A percentile compares a stretch with the other conserved stretches of the same genome.
Conservation (phyloP, 2,113 vertebrate species). For the Seriola rivoliana region DNA sequence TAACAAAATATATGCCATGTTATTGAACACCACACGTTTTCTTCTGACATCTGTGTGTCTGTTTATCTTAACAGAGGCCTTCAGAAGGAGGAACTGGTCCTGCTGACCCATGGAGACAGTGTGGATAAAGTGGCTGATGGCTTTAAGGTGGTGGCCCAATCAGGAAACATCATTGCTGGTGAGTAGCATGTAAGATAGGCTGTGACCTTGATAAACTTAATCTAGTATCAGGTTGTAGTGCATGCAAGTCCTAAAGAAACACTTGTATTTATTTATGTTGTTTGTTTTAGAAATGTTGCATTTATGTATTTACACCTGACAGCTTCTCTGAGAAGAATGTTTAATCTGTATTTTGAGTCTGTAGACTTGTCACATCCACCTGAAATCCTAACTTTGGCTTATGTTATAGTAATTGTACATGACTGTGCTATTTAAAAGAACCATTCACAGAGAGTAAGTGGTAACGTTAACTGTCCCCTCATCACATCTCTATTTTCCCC, state of each 20-base stretch:
- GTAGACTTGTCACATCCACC: no score
- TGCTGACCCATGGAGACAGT: slow-evolving; percentile 97
- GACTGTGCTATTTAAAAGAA: background rate
- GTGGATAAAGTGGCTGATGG: slow-evolving; percentile 99
- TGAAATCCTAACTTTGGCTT: no score
- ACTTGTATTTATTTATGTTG: background rate
- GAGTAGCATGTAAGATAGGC: slow-evolving; percentile 2
- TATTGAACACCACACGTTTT: background rate
- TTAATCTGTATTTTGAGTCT: background rate
- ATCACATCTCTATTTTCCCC: background rate
- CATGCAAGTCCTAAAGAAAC: background rate
- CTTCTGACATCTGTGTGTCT: slow-evolving; percentile 22
- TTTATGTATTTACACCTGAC: background rate
- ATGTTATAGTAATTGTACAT: background rate
- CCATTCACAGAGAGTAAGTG: background rate
- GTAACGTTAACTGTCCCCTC: background rate
- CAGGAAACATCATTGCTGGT: slow-evolving; percentile 98
- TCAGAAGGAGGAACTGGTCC: slow-evolving; percentile 96
- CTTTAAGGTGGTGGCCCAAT: slow-evolving; percentile 97
- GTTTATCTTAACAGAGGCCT: slow-evolving; percentile 87
- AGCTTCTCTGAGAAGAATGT: background rate
- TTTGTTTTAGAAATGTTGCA: background rate
- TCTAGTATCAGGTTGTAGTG: slow-evolving; percentile 1
- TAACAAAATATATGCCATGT: background rate
- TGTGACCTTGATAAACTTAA: background rate